Conservation (phyloP, 2,797 vertebrate genomes). For the Acrocephalus scirpaceus region DNA sequence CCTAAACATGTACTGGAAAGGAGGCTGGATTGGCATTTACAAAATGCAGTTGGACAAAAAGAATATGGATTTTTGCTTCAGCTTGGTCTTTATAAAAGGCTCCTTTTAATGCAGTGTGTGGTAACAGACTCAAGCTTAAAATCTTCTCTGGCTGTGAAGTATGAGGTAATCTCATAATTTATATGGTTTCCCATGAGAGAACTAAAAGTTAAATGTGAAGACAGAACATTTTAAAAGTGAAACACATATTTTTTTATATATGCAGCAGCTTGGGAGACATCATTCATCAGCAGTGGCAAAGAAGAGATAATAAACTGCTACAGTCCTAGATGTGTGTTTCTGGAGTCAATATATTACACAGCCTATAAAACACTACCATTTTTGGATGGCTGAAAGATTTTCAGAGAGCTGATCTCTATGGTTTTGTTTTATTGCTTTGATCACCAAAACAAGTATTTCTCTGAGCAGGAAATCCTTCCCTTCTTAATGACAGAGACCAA, state of each 20-base stretch:
- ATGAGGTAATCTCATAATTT: not conserved
- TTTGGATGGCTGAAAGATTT: conserved; percentile 11
- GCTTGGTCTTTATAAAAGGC: not conserved
- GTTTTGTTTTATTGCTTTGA: not conserved
- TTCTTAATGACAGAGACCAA: not conserved
- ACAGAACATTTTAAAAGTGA: conserved; percentile 21
- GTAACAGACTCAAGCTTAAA: not conserved
- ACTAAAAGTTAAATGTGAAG: not conserved
- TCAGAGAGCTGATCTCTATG: not conserved
- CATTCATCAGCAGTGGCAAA: not conserved
- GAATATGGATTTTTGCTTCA: not conserved
- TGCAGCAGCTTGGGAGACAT: conserved; percentile 1
- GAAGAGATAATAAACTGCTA: not conserved
- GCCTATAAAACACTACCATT: not conserved
- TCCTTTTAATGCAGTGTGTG: not conserved
- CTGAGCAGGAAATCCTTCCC: not conserved
- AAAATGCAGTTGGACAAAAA: not conserved
- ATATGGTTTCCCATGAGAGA: conserved; percentile 5
- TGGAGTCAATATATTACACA: conserved; percentile 5
- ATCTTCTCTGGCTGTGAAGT: not conserved
- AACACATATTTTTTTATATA: not conserved
- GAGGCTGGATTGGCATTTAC: not conserved
- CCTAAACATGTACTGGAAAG: not conserved
- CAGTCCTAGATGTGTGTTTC: not conserved
- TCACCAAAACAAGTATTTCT: not conserved